phyloP scores from a whole-genome alignment of 2,113 vertebrate species.

The Corvus moneduloides region DNA sequence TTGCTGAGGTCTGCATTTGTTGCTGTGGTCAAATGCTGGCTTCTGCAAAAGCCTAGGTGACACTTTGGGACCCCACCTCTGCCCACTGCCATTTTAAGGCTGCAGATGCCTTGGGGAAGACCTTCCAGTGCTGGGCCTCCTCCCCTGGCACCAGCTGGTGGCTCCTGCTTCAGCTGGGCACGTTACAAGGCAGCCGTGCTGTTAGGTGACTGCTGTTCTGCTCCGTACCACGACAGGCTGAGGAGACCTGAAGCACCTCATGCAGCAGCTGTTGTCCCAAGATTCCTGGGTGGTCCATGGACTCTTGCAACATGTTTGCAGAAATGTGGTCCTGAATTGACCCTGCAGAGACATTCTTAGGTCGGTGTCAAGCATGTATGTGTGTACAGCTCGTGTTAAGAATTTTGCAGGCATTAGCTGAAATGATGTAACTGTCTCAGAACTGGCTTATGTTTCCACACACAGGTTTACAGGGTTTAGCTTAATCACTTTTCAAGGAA shows the following conservation, averaged over 20 bases:
- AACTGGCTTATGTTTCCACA: background rate
- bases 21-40: background rate
- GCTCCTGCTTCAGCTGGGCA: background rate
- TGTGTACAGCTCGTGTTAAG: background rate
- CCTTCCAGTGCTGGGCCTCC: background rate
- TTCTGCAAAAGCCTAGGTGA: background rate
- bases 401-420: background rate
- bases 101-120: background rate
- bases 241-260: background rate
- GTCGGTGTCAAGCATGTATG: fast-evolving
- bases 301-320: background rate
- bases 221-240: too few species aligned
- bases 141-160: background rate
- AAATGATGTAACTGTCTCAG: background rate
- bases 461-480: fast-evolving
- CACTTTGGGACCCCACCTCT: background rate
- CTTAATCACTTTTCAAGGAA: background rate
- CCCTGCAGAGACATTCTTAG: background rate
- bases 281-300: background rate
- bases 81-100: background rate
- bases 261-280: background rate
- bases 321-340: background rate
- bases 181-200: fast-evolving
- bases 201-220: background rate
- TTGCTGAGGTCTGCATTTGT: background rate